Evolutionary conservation across 2,888 invertebrate genomes (phyloP), one percentile per base, ranked within the genome.

Genomic region (Tyria jacobaeae): DNA sequence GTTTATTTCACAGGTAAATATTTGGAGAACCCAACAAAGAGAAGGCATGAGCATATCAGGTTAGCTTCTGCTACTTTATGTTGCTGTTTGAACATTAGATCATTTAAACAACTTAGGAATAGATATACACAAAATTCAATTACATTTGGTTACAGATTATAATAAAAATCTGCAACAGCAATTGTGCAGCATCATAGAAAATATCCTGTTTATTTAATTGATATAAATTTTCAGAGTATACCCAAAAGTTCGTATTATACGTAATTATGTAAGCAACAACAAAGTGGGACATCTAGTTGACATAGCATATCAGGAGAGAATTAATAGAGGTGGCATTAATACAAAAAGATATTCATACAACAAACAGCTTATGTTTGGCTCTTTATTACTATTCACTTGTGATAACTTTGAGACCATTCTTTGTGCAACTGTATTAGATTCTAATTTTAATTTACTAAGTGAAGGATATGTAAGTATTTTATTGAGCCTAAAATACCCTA

Each of bases 301-400:
- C 63, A 85, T 94, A 0, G 87, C 89, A 0, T 90, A 89, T 83
- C 79, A 79, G 17, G 87, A 91, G 10, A 83, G 92, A 2, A 39
- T 69, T 0, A 72, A 68, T 6, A 76, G 81, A n/a, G 70, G 72
- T 2, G 21, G 65, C 1, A 66, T 86, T 0, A 81, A 88, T 63
- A 83, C 73, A 44, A 85, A 82, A 48, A 84, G 77, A 57, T 87
- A 85, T 66, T 77, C 81, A 0, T 73, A 77, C 60, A 87, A 78
- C 64, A 96, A 96, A 75, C 90, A 95, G 63, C 95, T 97, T 27
- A 95, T 97, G 90, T 95, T 90, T 80, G 97, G 97, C 0, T 95
- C 97, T 0, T 87, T 98, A 21, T 83, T 98, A 0, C 95, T 96
- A 61, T 95, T 98, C 53, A 96, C 97, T 0, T 89, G 88, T 34